Evolutionary conservation across 2,113 vertebrate species (phyloP), one percentile per base, ranked within the genome.

Genomic region (Petaurus breviceps): DNA sequence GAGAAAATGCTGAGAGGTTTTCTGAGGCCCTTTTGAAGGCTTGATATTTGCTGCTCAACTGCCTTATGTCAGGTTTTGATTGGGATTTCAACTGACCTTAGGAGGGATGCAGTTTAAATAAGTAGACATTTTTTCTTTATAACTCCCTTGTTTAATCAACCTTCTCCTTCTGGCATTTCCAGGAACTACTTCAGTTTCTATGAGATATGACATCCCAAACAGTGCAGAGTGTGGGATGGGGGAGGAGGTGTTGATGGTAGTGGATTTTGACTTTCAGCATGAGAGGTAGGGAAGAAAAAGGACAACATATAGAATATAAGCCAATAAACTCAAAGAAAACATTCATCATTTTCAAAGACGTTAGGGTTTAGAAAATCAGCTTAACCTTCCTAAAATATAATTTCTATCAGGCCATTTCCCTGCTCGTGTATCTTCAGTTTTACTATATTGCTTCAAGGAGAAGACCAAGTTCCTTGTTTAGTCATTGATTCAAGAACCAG

Each of bases 1-100:
- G 96, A 98, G 31, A 51, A 92, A 77, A 93, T 96, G 89, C 68
- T 96, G 51, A 95, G 22, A 92, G 26, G 92, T 92, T 26, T 94
- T 93, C 14, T 61, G 46, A 94, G 7, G 2, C 23, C 16, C 95
- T 25, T 84, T 96, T 90, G 8, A 97, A 94, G 49, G 25, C 95
- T 54, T 50, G 11, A 24, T 95, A 50, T 24, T 95, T 96, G 57
- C 25, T 26, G 26, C 50, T 77, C 16, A 91, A 28, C 16, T 61
- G 46, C 43, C 50, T 89, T 92, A 28, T 89, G 3, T 92, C 68
- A 91, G 47, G 54, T 0, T 93, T 0, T 4, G 61, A 2, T 55
- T 37, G 91, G 0, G 61, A 0, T 94, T 92, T 54, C 14, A 93
- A 26, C 23, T n/a, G 0, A 94, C 43, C 53, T 68, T 89, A 93